Evolutionary conservation across 2,888 invertebrate genomes (phyloP).

Genomic region (Chymomyza procnemis): DNA sequence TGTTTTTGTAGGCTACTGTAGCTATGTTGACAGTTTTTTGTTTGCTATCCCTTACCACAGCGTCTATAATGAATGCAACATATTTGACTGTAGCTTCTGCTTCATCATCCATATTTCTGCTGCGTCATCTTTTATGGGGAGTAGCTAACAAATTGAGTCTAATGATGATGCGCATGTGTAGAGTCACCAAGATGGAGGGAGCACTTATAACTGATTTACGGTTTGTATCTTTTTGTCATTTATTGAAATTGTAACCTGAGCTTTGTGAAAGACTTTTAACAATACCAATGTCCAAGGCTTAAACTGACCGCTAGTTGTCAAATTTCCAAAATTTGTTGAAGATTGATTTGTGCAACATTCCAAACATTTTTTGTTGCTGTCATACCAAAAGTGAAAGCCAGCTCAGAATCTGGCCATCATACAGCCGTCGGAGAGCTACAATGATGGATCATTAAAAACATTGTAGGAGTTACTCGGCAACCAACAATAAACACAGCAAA

Average conservation of each 20-base stretch:
- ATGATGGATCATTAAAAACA: not conserved
- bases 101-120: conserved; percentile 54
- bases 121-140: conserved; percentile 6
- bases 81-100: conserved; percentile 26
- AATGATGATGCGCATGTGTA: conserved; percentile 25
- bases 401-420: not conserved
- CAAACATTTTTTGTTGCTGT: not conserved
- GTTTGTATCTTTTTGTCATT: not conserved
- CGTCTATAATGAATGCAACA: conserved; percentile 64
- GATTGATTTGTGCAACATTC: not conserved
- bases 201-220: not conserved
- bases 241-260: not conserved
- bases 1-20: conserved; percentile 32
- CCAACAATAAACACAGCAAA: not conserved
- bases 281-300: not conserved
- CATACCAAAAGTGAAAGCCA: not conserved
- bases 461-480: not conserved
- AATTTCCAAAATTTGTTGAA: not conserved
- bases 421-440: not conserved
- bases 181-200: conserved; percentile 2
- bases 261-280: not conserved
- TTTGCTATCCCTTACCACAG: conserved; percentile 55
- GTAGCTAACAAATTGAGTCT: conserved; percentile 8
- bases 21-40: conserved; percentile 62
- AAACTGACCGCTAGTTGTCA: not conserved